Evolutionary conservation across 2,113 vertebrate species (phyloP), one percentile per base, ranked within the genome.

Genomic region (Ranitomeya imitator): DNA sequence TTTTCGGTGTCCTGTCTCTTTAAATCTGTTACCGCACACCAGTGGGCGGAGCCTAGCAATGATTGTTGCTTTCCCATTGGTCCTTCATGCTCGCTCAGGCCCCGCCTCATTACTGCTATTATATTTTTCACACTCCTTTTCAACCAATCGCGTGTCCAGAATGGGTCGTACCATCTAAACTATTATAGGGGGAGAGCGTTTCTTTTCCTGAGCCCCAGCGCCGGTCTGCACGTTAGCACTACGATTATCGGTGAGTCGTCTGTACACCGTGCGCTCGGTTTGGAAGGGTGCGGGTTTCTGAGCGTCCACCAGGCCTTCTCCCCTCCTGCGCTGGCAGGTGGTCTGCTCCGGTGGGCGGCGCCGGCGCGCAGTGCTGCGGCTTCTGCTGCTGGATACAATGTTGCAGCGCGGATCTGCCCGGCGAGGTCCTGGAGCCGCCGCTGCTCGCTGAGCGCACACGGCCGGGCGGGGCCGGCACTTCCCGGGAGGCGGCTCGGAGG

Each of bases 401-500:
- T 85, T 73, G 83, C 83, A 31, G 67, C 51, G 51, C 21, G 51
- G 65, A 18, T 10, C 45, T 51, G 80, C 19, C 57, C 57, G 59
- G 31, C 61, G 77, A 15, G 26, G 0, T 60, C 54, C 76, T n/a
- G 76, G 76, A n/a, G 74, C 12, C 74, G 78, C 78, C n/a, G 77
- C n/a, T 0, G 78, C 45, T 51, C 45, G 2, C 26, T 76, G 79
- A 80, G 78, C 54, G 7, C 76, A 54, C 51, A n/a, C 9, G 16
- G 60, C 60, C 54, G 80, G 65, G 65, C 37, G 26, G 80, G 45
- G 80, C 80, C 60, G 61, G 7, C 19, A 18, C 61, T 65, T 63
- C 63, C 82, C 82, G 65, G 82, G 37, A 84, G 71, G 82, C 63
- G 65, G 82, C 63, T 23, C 5, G 9, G 45, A 85, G 83, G 83